Percentiles rank a stretch among this genome's conserved stretches.
phyloP scores from a whole-genome alignment of 2,888 invertebrate species.

The Odontothrips loti region DNA sequence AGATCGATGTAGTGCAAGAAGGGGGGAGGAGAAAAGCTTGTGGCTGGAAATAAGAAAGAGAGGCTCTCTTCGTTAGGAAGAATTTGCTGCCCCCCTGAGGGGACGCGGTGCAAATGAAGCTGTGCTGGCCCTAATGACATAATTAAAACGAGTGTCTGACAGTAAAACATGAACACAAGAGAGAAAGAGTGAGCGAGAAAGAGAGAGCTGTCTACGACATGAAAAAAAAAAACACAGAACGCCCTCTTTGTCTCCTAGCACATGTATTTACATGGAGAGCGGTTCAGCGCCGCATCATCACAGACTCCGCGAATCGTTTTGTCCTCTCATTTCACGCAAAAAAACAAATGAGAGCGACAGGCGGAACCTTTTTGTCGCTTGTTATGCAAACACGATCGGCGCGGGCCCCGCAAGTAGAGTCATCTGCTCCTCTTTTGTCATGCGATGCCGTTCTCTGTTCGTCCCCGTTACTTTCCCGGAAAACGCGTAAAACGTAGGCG shows the following conservation, averaged over 20 bases:
- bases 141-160: slow-evolving; percentile 11
- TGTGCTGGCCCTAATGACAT: background rate
- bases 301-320: too few relatives aligned
- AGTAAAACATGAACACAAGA: slow-evolving; percentile 1
- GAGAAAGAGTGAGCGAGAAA: background rate
- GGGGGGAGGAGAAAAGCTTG: too few relatives aligned
- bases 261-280: background rate
- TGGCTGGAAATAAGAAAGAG: background rate
- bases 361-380: background rate
- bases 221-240: background rate
- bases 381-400: background rate
- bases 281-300: too few relatives aligned
- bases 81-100: background rate
- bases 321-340: too few relatives aligned
- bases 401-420: too few relatives aligned
- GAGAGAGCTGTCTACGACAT: background rate
- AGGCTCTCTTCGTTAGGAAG: background rate
- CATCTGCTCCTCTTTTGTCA: background rate
- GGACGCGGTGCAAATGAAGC: background rate
- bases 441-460: background rate
- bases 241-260: background rate
- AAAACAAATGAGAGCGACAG: too few relatives aligned
- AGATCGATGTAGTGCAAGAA: too few relatives aligned
- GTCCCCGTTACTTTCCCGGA: background rate
- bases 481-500: too few relatives aligned